Percentiles rank a stretch among this genome's conserved stretches.
These are phyloP conservation scores for Lates calcarifer DNA, from an alignment of 2,113 vertebrate genomes.

Conservation along the genomic window DNA sequence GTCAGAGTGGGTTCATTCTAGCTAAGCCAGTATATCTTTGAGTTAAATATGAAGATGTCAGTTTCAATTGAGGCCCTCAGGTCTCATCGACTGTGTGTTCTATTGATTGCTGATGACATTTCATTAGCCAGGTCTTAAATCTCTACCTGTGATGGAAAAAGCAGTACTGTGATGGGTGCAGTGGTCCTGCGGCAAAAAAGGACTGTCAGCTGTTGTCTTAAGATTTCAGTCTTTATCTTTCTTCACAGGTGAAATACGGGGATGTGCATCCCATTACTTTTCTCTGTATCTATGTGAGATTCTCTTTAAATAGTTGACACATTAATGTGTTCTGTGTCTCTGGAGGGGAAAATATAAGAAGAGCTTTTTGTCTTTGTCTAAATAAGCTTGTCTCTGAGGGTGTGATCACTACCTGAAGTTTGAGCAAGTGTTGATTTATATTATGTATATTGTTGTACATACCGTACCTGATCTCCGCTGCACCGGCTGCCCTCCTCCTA, in stretches of 20 bases:
- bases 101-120: slow-evolving; percentile 38
- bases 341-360: neutral
- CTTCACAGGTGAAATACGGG: neutral
- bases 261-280: neutral
- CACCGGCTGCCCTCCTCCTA: neutral
- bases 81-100: neutral
- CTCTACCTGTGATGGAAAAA: slow-evolving; percentile 20
- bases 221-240: slow-evolving; percentile 6
- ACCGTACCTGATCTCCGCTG: slow-evolving; percentile 20
- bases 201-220: neutral
- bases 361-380: slow-evolving; percentile 19
- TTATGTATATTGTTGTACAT: slow-evolving; percentile 74
- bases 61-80: slow-evolving; percentile 14
- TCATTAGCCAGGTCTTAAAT: slow-evolving; percentile 36
- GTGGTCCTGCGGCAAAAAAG: neutral
- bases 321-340: slow-evolving; percentile 9
- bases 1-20: neutral
- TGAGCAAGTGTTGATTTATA: slow-evolving; percentile 44
- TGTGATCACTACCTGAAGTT: slow-evolving; percentile 8
- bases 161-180: neutral
- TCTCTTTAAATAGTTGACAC: slow-evolving; percentile 14
- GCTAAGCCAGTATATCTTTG: neutral
- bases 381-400: slow-evolving; percentile 29
- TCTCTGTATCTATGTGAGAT: neutral
- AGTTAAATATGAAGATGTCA: slow-evolving; percentile 10